Evolutionary conservation across 2,113 vertebrate species (phyloP).

Genomic region (Serinus canaria): DNA sequence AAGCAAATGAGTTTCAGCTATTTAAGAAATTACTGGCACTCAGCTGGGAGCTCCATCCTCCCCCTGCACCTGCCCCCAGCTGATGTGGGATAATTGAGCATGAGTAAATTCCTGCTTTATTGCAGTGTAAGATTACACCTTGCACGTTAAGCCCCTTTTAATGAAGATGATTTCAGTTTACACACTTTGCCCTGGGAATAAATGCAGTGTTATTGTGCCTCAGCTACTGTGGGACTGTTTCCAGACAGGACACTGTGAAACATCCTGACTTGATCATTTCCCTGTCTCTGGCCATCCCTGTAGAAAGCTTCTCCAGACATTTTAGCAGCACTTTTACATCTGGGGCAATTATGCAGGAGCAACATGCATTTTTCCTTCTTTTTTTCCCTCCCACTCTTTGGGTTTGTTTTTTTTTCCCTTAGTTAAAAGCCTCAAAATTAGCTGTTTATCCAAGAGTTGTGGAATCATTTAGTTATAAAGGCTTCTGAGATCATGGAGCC

Average conservation of each 20-base stretch:
- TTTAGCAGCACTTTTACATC: not conserved
- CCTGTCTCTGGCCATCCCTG: not conserved
- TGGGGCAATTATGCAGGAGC: not conserved
- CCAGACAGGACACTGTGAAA: not conserved
- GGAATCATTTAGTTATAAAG: not conserved
- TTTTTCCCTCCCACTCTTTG: no score
- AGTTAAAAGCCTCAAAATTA: not conserved
- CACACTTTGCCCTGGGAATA: not conserved
- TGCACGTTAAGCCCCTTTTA: not conserved
- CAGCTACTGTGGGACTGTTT: not conserved
- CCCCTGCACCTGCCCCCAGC: not conserved
- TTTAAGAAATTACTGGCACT: conserved; percentile 13
- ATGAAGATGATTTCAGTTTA: not conserved
- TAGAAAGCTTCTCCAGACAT: not conserved
- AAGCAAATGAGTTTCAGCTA: conserved; percentile 25
- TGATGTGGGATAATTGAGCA: not conserved
- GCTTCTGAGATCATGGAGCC: fast-evolving
- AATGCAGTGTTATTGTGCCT: not conserved
- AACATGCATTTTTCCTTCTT: not conserved
- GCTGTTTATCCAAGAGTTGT: not conserved
- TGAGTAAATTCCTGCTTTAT: conserved; percentile 25
- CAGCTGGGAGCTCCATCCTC: not conserved
- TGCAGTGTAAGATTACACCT: not conserved
- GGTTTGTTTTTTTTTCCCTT: fast-evolving
- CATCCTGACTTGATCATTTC: not conserved